Base-by-base conservation (phyloP, 1,140 invertebrate species). In the Samia ricini region DNA sequence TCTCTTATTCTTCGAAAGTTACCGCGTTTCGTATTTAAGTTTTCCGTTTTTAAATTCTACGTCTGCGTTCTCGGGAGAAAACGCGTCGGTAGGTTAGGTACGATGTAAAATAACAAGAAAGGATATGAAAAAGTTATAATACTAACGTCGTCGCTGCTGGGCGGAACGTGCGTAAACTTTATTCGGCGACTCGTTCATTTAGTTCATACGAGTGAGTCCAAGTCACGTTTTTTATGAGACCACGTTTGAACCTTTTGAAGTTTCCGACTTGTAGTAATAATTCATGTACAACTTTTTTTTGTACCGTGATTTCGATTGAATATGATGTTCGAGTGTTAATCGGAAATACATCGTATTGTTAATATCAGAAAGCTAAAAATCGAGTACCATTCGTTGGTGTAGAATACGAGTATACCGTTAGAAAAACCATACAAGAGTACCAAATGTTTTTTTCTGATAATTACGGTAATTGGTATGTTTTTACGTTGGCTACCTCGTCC, bases 31-130 rank as follows among this genome's bases (percentile, higher is more conserved):
- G 10, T 33, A 61, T 52, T 55, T 61, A 23, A 55, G 60, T 61
- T 61, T 55, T 55, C 21, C 29, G 60, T 61, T 55, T n/a, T 61
- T 36, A 61, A 61, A 61, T 61, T 61, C 60, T 23, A 61, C 51
- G 29, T 55, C 33, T 42, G 33, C 33, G 15, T 42, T 42, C 33
- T 15, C 33, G 3, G 33, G 15, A 42, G 33, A 15, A 42, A 42
- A n/a, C n/a, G n/a, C n/a, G n/a, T 36, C 29, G 4, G 23, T 18
- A 33, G 56, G 56, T 19, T 10, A 15, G 55, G 24, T 24, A 33
- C 23, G 29, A 19, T 8, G 24, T 56, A 56, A n/a, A n/a, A 56
- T 56, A 60, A 51, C 48, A 8, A 49, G 10, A 49, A n/a, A 20
- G 24, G 48, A 60, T 60, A 60, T 60, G 58, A 60, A 60, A 60